Conservation (phyloP, 2,888 invertebrate genomes). For the Diadegma fenestrale region DNA sequence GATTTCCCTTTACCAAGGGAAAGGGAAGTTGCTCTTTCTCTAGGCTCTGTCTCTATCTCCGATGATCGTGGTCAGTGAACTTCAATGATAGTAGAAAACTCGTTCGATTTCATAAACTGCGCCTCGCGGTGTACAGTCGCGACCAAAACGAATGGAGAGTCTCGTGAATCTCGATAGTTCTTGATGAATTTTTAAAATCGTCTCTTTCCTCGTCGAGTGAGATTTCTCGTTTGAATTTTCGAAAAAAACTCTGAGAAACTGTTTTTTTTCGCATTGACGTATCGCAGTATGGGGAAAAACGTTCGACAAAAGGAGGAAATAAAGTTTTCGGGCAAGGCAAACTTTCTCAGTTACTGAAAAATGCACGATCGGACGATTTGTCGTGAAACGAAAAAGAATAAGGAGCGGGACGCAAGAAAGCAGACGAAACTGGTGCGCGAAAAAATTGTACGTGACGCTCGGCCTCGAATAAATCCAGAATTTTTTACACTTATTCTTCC, state of each 20-base stretch:
- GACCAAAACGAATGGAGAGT: background rate
- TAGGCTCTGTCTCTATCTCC: background rate
- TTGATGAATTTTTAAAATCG: no score
- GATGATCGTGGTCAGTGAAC: constrained; percentile 28
- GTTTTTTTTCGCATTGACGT: background rate
- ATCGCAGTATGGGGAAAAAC: constrained; percentile 14
- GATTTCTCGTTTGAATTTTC: no score
- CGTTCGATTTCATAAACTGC: constrained; percentile 23
- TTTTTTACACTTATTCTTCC: constrained; percentile 20
- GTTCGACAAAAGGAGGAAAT: background rate
- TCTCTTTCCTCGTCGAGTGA: no score
- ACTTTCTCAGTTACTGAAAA: constrained; percentile 49
- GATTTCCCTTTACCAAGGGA: constrained; percentile 3
- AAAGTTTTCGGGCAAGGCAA: constrained; percentile 43
- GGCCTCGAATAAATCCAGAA: constrained; percentile 34
- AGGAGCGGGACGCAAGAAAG: background rate
- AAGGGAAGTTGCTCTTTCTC: constrained; percentile 8
- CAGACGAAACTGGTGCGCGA: no score
- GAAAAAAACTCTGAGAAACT: background rate
- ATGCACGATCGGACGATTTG: constrained; percentile 56
- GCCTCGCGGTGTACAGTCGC: background rate
- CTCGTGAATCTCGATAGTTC: no score
- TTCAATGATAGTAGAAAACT: constrained; percentile 23
- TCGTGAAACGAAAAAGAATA: constrained; percentile 30
- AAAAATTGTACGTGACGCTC: constrained; percentile 44